A percentile compares a stretch with the other conserved stretches of the same genome.
These are phyloP conservation scores for Eurosta solidaginis DNA, from an alignment of 1,140 invertebrate genomes.

Conservation along the genomic window DNA sequence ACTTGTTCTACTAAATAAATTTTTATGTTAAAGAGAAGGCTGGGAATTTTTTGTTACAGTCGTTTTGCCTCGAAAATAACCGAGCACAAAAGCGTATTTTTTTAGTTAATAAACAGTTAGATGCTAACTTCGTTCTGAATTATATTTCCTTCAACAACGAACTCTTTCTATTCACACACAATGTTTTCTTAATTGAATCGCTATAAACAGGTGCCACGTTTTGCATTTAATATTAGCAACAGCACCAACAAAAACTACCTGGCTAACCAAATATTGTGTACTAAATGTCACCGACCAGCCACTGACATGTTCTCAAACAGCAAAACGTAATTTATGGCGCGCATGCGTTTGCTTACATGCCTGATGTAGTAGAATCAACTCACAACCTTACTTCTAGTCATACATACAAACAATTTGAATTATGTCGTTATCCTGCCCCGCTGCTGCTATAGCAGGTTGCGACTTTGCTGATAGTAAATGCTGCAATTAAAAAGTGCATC, in stretches of 20 bases:
- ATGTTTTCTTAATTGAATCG: constrained; percentile 29
- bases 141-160: neutral
- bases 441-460: neutral
- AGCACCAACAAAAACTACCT: neutral
- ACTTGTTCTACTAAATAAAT: too few relatives aligned
- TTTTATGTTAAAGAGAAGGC: too few relatives aligned
- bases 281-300: neutral
- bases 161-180: neutral
- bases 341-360: neutral
- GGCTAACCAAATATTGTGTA: neutral
- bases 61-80: too few relatives aligned
- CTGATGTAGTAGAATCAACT: neutral
- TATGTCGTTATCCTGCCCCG: constrained; percentile 15
- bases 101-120: too few relatives aligned
- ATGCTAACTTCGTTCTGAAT: neutral
- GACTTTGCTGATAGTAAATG: constrained; percentile 9
- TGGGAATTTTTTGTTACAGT: too few relatives aligned
- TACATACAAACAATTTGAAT: neutral
- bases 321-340: neutral
- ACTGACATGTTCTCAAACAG: neutral
- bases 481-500: constrained; percentile 29
- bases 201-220: neutral
- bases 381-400: neutral
- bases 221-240: neutral
- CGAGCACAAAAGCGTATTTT: too few relatives aligned